A percentile compares a stretch with the other conserved stretches of the same genome.
These are phyloP conservation scores for Autographa gamma DNA, from an alignment of 2,888 invertebrate genomes.

Conservation along the genomic window DNA sequence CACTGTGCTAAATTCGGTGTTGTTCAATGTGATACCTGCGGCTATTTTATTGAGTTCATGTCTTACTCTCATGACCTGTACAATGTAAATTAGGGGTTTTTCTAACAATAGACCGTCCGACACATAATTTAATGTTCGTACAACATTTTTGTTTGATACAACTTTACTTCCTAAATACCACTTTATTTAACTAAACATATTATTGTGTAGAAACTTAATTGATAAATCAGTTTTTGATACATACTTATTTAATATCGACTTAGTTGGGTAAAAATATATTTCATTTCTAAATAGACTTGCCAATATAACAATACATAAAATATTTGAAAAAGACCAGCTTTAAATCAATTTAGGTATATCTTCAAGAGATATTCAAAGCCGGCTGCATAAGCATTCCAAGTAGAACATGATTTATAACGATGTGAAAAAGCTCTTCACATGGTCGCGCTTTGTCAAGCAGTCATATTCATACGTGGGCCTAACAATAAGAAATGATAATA, in stretches of 20 bases:
- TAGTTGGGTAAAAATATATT: too few relatives aligned
- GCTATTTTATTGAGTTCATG: conserved; percentile 68
- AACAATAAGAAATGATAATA: conserved; percentile 61
- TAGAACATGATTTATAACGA: conserved; percentile 66
- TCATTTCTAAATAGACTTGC: too few relatives aligned
- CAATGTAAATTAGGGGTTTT: conserved; percentile 36
- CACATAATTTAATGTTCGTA: not conserved
- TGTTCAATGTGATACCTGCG: conserved; percentile 69
- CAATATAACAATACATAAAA: too few relatives aligned
- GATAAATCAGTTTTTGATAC: too few relatives aligned
- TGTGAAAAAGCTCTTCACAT: conserved; percentile 60
- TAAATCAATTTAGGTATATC: not conserved
- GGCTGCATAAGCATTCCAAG: conserved; percentile 33
- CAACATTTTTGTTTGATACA: not conserved
- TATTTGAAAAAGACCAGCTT: too few relatives aligned
- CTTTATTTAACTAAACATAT: not conserved
- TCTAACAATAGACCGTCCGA: conserved; percentile 8
- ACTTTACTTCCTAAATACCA: not conserved
- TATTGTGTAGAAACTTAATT: too few relatives aligned
- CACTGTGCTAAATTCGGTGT: conserved; percentile 79
- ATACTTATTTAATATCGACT: too few relatives aligned
- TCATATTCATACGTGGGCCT: conserved; percentile 47
- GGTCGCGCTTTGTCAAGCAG: conserved; percentile 58
- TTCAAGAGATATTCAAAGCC: conserved; percentile 9
- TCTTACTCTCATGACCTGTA: conserved; percentile 59